These are phyloP conservation scores for Heliconius erato DNA, from an alignment of 2,888 invertebrate genomes.

Conservation along the genomic window DNA sequence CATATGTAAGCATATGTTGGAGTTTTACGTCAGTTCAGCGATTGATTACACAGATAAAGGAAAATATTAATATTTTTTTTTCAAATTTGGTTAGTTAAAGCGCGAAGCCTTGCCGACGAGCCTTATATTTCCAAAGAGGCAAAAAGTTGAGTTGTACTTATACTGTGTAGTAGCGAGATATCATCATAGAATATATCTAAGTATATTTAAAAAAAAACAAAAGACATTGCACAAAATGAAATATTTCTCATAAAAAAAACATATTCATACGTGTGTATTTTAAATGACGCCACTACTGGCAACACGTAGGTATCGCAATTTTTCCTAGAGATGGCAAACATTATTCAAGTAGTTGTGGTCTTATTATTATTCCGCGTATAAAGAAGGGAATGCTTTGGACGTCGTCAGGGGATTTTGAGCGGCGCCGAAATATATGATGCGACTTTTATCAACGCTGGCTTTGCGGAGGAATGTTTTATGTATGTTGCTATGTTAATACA, in stretches of 20 bases:
- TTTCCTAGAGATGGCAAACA: conserved; percentile 9
- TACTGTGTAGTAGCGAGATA: too few relatives aligned
- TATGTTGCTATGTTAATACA: conserved; percentile 55
- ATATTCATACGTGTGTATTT: background rate
- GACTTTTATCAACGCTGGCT: conserved; percentile 75
- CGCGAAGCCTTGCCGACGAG: too few relatives aligned
- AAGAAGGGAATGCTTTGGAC: conserved; percentile 78
- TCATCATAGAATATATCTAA: too few relatives aligned
- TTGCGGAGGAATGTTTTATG: conserved; percentile 76
- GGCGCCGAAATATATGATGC: conserved; percentile 81
- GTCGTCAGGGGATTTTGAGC: conserved; percentile 80
- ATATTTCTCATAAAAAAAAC: background rate
- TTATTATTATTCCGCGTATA: conserved; percentile 79
- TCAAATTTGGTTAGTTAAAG: too few relatives aligned
- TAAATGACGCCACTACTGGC: background rate
- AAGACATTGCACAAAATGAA: background rate
- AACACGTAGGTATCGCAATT: conserved; percentile 7
- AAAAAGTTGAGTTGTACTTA: too few relatives aligned
- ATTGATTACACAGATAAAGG: too few relatives aligned
- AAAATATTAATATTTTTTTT: too few relatives aligned
- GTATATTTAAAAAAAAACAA: background rate
- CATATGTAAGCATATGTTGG: background rate
- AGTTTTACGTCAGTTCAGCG: too few relatives aligned
- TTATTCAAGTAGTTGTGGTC: conserved; percentile 21
- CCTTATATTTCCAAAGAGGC: too few relatives aligned